These are phyloP conservation scores for Drosophila cardini DNA, from an alignment of 1,140 invertebrate species.

Conservation along the genomic window DNA sequence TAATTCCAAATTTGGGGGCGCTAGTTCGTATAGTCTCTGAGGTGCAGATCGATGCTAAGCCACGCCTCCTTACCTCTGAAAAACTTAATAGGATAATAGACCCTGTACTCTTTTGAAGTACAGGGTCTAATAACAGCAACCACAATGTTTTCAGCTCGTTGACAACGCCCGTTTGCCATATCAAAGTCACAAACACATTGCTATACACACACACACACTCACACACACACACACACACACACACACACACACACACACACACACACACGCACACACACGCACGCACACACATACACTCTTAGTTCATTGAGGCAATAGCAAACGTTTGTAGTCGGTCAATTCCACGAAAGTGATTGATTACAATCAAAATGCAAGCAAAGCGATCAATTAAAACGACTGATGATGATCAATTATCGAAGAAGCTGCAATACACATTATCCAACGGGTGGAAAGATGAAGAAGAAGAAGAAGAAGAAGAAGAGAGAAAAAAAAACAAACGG, in stretches of 20 bases:
- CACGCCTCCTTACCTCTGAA: too few species aligned
- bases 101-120: too few species aligned
- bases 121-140: not conserved
- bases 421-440: slow-evolving; percentile 1
- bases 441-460: slow-evolving; percentile 43
- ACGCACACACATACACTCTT: too few species aligned
- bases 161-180: slow-evolving; percentile 36
- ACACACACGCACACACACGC: too few species aligned
- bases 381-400: slow-evolving; percentile 83
- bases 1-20: too few species aligned
- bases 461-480: slow-evolving; percentile 27
- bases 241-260: slow-evolving; percentile 27
- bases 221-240: slow-evolving; percentile 1
- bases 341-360: slow-evolving; percentile 83
- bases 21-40: too few species aligned
- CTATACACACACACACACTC: slow-evolving; percentile 27
- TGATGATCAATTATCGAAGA: slow-evolving; percentile 79
- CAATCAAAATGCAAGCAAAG: slow-evolving; percentile 68
- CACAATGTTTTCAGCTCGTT: slow-evolving; percentile 15
- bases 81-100: too few species aligned
- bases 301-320: slow-evolving; percentile 65
- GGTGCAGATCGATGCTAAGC: too few species aligned
- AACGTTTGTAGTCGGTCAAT: slow-evolving; percentile 39
- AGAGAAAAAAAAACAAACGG: slow-evolving; percentile 5
- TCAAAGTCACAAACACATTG: slow-evolving; percentile 8